A percentile compares a stretch with the other conserved stretches of the same genome.
These are phyloP conservation scores for Eurytoma californica DNA, from an alignment of 2,888 invertebrate genomes.

Conservation along the genomic window DNA sequence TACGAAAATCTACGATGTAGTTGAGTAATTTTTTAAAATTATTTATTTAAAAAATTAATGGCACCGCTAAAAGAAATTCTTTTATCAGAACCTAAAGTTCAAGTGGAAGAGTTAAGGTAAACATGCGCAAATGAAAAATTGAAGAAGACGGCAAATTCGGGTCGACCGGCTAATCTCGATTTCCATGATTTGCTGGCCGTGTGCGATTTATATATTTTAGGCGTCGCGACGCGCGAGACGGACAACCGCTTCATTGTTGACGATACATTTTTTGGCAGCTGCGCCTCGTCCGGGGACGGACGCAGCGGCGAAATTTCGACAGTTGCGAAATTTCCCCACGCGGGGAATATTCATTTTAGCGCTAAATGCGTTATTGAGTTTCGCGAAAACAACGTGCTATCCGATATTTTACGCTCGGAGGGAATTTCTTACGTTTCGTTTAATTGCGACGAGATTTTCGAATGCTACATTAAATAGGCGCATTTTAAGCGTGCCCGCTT, in stretches of 20 bases:
- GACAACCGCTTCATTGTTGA: constrained; percentile 27
- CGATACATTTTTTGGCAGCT: constrained; percentile 31
- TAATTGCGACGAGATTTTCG: no score
- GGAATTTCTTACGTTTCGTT: no score
- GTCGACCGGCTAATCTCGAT: constrained; percentile 57
- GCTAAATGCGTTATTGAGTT: neutral
- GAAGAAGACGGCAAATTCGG: constrained; percentile 46
- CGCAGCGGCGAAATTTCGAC: neutral
- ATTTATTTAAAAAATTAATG: no score
- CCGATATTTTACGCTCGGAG: no score
- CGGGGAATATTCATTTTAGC: neutral
- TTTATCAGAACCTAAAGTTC: neutral
- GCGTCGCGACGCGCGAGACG: neutral
- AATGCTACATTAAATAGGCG: no score
- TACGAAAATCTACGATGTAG: no score
- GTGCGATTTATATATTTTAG: constrained; percentile 37
- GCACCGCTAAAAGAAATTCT: neutral
- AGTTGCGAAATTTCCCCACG: neutral
- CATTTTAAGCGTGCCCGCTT: no score
- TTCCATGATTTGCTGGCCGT: constrained; percentile 50
- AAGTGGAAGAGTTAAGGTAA: neutral
- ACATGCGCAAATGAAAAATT: neutral
- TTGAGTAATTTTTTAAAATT: no score
- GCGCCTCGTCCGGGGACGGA: neutral
- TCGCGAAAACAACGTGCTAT: no score